Conservation (phyloP, 2,113 vertebrate genomes). For the rabbit (Oryctolagus cuniculus) region mOryCun1.1 NC_091440.1:19126501-19127000, state of each 20-base stretch:
- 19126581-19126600: background rate
- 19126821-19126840: too few relatives aligned
- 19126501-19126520: background rate
- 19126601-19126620: background rate
- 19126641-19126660: background rate
- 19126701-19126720: too few relatives aligned
- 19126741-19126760: too few relatives aligned
- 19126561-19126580: background rate
- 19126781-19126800: too few relatives aligned
- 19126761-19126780: too few relatives aligned
- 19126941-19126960: background rate
- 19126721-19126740: too few relatives aligned
- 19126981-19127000: background rate
- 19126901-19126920: background rate
- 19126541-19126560: background rate
- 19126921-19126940: background rate
- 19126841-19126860: too few relatives aligned
- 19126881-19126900: too few relatives aligned
- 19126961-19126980: too few relatives aligned
- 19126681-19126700: background rate
- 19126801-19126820: too few relatives aligned
- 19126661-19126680: too few relatives aligned
- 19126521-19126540: background rate
- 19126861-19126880: too few relatives aligned
- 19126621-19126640: background rate